Evolutionary conservation across 1,140 invertebrate genomes (phyloP), one percentile per base, ranked within the genome.

Genomic region (Periplaneta americana): DNA sequence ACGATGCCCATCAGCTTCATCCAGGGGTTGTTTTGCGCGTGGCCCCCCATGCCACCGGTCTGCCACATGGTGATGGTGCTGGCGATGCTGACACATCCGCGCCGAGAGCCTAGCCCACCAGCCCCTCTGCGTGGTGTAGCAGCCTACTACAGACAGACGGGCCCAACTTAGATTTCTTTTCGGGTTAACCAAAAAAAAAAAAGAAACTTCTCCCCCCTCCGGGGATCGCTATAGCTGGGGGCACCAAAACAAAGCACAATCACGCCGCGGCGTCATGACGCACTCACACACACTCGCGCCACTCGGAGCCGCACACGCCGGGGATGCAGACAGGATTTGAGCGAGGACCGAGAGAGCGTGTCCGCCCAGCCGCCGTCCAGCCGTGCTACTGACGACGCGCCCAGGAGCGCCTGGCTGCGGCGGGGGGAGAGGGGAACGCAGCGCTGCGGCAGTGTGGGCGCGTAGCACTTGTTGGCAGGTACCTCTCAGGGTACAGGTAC

Each of bases 1-100:
- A 95, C 93, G 85, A 95, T 95, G 83, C 93, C 93, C 94, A 95
- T 95, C 79, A 95, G 89, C 86, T 94, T 94, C 92, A 94, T 93
- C 94, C 94, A 95, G 83, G 94, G 93, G 88, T 94, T 95, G 91
- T 94, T 94, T 85, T 90, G 90, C 84, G 89, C 91, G 85, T 93
- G 93, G 89, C 92, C 91, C 86, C 93, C 93, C 91, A 93, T 93
- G 87, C 93, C 93, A 84, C 92, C 92, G 88, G 93, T 93, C 88
- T 94, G 93, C 93, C 93, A 94, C 93, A 95, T 94, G 88, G 91
- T 34, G 37, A 66, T 35, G 79, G 34, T 22, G 32, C 33, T 76
- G 15, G 17, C 22, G 22, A 34, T 76, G 39, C 28, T 80, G 78
- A 32, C 18, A 32, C 57, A 34, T 66, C 10, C 35, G 80, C 34